A percentile compares a stretch with the other conserved stretches of the same genome.
Conservation (phyloP, 2,888 invertebrate genomes). For the Leptothorax acervorum region DNA sequence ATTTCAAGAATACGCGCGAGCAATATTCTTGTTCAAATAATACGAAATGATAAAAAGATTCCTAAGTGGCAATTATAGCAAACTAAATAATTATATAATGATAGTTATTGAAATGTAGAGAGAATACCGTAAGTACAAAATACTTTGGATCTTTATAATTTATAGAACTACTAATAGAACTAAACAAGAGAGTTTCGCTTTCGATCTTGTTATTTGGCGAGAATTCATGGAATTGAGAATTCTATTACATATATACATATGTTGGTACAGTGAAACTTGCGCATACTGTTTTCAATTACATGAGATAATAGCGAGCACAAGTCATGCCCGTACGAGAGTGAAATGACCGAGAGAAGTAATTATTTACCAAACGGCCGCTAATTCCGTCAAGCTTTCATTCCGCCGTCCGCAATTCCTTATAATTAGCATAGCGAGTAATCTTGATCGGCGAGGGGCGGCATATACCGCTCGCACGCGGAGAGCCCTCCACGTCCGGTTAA, state of each 20-base stretch:
- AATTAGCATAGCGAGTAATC: slow-evolving; percentile 52
- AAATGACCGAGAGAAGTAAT: slow-evolving; percentile 26
- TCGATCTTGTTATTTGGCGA: neutral
- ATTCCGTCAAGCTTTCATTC: slow-evolving; percentile 50
- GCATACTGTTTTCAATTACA: slow-evolving; percentile 22
- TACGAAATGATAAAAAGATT: neutral
- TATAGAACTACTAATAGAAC: neutral
- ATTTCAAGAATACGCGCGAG: slow-evolving; percentile 9
- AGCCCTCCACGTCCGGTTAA: slow-evolving; percentile 60
- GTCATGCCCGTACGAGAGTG: neutral
- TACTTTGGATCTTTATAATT: neutral
- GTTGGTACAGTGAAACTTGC: neutral
- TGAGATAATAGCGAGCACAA: neutral
- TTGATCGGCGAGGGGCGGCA: slow-evolving; percentile 52
- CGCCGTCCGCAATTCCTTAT: slow-evolving; percentile 57
- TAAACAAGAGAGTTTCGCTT: neutral
- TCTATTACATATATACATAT: no score
- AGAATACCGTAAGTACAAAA: neutral
- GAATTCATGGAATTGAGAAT: neutral
- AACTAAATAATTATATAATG: neutral
- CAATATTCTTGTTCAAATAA: slow-evolving; percentile 23
- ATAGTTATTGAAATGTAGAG: neutral
- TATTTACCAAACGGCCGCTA: slow-evolving; percentile 48
- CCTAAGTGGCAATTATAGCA: neutral
- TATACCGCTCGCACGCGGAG: slow-evolving; percentile 48